A percentile compares a stretch with the other conserved stretches of the same genome.
Conservation (phyloP, 2,113 vertebrate genomes). For the Bos taurus region ARS-UCD2.0 NC_037344.1:4309001-4309500, state of each 20-base stretch:
- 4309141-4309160: slow-evolving; percentile 50
- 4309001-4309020: background rate
- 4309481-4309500: slow-evolving; percentile 83
- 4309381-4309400: slow-evolving; percentile 72
- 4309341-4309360: slow-evolving; percentile 77
- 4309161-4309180: slow-evolving; percentile 76
- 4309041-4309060: background rate
- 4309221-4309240: slow-evolving; percentile 80
- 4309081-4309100: background rate
- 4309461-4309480: slow-evolving; percentile 72
- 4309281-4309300: slow-evolving; percentile 81
- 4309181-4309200: slow-evolving; percentile 84
- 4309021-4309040: background rate
- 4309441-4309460: slow-evolving; percentile 72
- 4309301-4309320: slow-evolving; percentile 80
- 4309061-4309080: background rate
- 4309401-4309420: slow-evolving; percentile 61
- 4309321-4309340: slow-evolving; percentile 79
- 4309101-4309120: background rate
- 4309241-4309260: slow-evolving; percentile 82
- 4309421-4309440: slow-evolving; percentile 67
- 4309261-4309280: slow-evolving; percentile 79
- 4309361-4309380: slow-evolving; percentile 79
- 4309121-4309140: background rate
- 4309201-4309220: slow-evolving; percentile 79